A percentile compares a stretch with the other conserved stretches of the same genome.
Conservation (phyloP, 2,113 vertebrate species). For the Hippocampus abdominalis region DNA sequence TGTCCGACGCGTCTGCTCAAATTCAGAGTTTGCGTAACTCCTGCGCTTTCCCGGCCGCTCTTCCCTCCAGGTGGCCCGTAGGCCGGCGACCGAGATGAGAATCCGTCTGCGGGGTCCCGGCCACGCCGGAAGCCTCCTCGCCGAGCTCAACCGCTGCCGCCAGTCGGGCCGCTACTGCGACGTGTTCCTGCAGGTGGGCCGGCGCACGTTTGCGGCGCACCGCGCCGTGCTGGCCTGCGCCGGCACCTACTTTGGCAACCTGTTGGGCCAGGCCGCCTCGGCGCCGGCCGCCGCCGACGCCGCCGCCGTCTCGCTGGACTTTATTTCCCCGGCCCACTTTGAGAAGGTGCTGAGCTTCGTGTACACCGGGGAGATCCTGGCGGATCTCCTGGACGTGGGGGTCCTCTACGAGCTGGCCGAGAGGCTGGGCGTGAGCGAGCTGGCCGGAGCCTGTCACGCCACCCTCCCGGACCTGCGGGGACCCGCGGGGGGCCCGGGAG, state of each 20-base stretch:
- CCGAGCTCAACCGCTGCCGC: conserved; percentile 90
- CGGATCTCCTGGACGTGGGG: conserved; percentile 89
- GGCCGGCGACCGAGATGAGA: conserved; percentile 81
- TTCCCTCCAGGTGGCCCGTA: conserved; percentile 23
- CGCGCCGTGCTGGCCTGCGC: conserved; percentile 88
- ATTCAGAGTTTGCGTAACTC: too few species aligned
- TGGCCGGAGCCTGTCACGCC: conserved; percentile 86
- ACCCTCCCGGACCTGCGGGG: conserved; percentile 91
- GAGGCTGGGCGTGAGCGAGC: conserved; percentile 83
- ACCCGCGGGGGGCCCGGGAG: conserved; percentile 49
- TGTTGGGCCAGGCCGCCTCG: conserved; percentile 75
- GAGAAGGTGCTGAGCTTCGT: conserved; percentile 95
- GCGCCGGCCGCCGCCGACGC: conserved; percentile 72
- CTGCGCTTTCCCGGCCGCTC: not conserved
- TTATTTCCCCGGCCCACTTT: conserved; percentile 88
- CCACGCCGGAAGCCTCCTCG: conserved; percentile 86
- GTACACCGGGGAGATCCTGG: conserved; percentile 91
- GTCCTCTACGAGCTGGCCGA: conserved; percentile 94
- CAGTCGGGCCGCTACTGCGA: conserved; percentile 88
- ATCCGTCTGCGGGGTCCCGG: conserved; percentile 90
- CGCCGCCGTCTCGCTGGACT: conserved; percentile 84
- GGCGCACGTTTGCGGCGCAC: conserved; percentile 86
- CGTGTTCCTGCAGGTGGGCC: conserved; percentile 87
- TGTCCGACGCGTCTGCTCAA: too few species aligned
- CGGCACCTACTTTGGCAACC: conserved; percentile 85